Base-by-base conservation (phyloP, 92 coral and sea anemone genomes). In the Phenganax subtilis region DNA sequence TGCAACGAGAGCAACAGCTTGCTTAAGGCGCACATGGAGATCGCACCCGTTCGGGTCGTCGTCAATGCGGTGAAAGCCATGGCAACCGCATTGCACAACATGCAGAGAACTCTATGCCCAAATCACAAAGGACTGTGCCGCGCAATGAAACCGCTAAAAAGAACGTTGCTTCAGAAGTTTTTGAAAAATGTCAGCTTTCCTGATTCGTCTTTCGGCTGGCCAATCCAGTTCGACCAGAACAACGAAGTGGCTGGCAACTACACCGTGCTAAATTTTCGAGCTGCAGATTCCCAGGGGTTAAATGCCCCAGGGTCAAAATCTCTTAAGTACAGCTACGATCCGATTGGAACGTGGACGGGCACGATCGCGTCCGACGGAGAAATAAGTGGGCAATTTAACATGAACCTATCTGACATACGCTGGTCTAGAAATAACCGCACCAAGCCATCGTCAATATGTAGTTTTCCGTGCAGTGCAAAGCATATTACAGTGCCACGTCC, bases 161-260 rank as follows among this genome's bases (percentile, higher is more conserved):
- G 88, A 68, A 65, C 84, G 61, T 6, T 81, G 14, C 85, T 86
- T 14, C 88, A 58, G 12, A 55, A 81, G 12, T 86, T 37, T 52
- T 76, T 86, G 54, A 81, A 81, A 73, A 86, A 86, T 47, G 85
- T 86, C 51, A 66, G 82, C 7, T 86, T 86, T 58, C 85, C 85
- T 5, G 88, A 86, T 69, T 81, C 88, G 57, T 79, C 88, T 6
- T 81, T 75, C 20, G 69, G 76, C 7, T 65, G 80, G 75, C 80
- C 88, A n/a, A 37, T 81, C 51, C 81, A 58, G 58, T 86, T 86
- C 62, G 76, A 86, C 58, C 75, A 68, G 61, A 74, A 86, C 12
- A 84, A 84, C 55, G 88, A 86, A 51, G 88, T 86, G 11, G 88
- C 75, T 56, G 85, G 82, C 3, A 75, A 86, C 57, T 86, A 86